These are phyloP conservation scores for Brachyistius frenatus DNA, from an alignment of 2,113 vertebrate genomes.

Conservation along the genomic window DNA sequence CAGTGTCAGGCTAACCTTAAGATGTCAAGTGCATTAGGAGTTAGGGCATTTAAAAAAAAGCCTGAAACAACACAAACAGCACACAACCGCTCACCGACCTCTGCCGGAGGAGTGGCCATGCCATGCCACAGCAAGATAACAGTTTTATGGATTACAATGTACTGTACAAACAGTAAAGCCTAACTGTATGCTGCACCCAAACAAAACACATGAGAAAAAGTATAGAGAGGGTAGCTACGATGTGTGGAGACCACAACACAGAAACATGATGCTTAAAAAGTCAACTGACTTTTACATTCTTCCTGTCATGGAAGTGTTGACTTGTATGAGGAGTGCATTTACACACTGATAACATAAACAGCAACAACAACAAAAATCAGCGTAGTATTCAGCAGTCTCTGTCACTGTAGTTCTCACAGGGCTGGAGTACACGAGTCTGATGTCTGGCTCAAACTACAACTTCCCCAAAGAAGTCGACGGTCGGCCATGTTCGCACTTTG, in stretches of 20 bases:
- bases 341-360: too few relatives aligned
- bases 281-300: not conserved
- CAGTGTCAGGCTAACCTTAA: slow-evolving; percentile 37
- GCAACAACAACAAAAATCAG: not conserved
- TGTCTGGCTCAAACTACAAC: slow-evolving; percentile 12
- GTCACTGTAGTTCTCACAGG: not conserved
- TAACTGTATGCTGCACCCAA: not conserved
- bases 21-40: not conserved
- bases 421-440: too few relatives aligned
- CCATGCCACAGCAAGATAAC: slow-evolving; percentile 58
- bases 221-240: not conserved
- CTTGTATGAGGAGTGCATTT: not conserved
- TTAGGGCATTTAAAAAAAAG: slow-evolving; percentile 1
- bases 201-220: slow-evolving; percentile 14
- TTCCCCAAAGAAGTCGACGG: not conserved
- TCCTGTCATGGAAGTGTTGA: not conserved
- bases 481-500: not conserved
- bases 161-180: slow-evolving; percentile 28
- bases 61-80: slow-evolving; percentile 22
- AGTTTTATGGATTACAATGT: slow-evolving; percentile 37
- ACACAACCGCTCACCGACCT: not conserved
- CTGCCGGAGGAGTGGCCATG: slow-evolving; percentile 47
- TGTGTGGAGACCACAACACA: not conserved
- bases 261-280: slow-evolving; percentile 7
- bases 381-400: not conserved